A percentile compares a stretch with the other conserved stretches of the same genome.
Conservation (phyloP, 2,797 vertebrate genomes). For the Notolepis coatsorum region DNA sequence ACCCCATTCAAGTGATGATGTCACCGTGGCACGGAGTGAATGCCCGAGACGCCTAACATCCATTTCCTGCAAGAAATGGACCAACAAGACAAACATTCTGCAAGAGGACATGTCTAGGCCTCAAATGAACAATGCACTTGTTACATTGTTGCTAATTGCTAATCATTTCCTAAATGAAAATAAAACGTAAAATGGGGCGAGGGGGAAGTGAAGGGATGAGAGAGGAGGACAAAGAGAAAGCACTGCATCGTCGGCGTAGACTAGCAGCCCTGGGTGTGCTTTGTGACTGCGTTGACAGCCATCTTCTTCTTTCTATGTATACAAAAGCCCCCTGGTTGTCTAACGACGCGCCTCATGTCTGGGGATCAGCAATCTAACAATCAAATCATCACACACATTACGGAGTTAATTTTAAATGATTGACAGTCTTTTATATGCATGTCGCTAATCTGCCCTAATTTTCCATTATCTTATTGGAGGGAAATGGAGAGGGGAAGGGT, state of each 20-base stretch:
- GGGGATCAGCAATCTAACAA: constrained; percentile 65
- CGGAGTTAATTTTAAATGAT: constrained; percentile 83
- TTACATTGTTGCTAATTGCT: constrained; percentile 31
- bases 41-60: background rate
- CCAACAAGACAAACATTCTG: constrained; percentile 4
- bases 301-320: constrained; percentile 42
- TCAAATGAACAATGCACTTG: constrained; percentile 16
- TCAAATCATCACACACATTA: constrained; percentile 71
- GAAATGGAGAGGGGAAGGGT: constrained; percentile 64
- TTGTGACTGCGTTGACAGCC: constrained; percentile 24
- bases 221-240: constrained; percentile 13
- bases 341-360: constrained; percentile 65
- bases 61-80: constrained; percentile 7
- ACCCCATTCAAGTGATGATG: background rate
- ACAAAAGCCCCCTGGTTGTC: constrained; percentile 36
- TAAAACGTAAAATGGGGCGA: constrained; percentile 29
- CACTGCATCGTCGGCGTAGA: too few relatives aligned
- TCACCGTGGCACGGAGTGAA: background rate
- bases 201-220: constrained; percentile 16
- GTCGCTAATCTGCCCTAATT: constrained; percentile 75
- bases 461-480: constrained; percentile 57
- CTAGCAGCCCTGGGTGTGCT: too few relatives aligned
- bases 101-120: constrained; percentile 26
- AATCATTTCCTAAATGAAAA: constrained; percentile 33
- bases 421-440: constrained; percentile 81